Evolutionary conservation across 2,113 vertebrate species (phyloP).

Genomic region (Hemiprocne comata): DNA sequence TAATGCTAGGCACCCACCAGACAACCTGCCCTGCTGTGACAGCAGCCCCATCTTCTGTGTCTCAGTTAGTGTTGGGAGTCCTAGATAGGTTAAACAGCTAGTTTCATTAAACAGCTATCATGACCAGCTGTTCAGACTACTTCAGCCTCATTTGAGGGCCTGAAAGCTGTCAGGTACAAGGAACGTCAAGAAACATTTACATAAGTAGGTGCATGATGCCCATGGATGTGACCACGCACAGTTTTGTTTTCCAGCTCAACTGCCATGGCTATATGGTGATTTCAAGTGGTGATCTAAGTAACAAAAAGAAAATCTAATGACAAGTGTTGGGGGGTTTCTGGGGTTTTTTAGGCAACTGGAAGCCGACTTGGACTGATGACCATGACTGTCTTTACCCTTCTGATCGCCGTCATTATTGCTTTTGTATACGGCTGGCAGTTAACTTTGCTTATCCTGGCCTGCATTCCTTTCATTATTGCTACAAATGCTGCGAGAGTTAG

Average conservation of each 20-base stretch:
- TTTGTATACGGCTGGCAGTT: constrained; percentile 80
- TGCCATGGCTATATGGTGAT: not conserved
- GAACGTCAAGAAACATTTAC: not conserved
- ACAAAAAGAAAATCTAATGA: not conserved
- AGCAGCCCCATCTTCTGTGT: not conserved
- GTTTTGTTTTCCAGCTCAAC: not conserved
- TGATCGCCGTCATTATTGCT: constrained; percentile 65
- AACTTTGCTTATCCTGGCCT: constrained; percentile 76
- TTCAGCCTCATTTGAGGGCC: not conserved
- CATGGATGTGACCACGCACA: rapidly evolving
- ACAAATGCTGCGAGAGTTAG: constrained; percentile 68
- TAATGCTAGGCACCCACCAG: not conserved
- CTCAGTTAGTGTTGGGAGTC: not conserved
- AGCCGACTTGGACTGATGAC: constrained; percentile 69
- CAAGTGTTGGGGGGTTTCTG: not conserved
- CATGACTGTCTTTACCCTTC: constrained; percentile 53
- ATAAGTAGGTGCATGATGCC: not conserved
- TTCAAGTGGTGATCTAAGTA: not conserved
- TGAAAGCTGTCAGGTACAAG: not conserved
- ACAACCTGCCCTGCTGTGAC: not conserved
- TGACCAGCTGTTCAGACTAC: not conserved
- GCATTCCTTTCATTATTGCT: constrained; percentile 71
- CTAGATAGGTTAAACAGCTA: not conserved
- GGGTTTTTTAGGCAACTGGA: constrained; percentile 67
- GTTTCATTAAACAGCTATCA: not conserved